These are phyloP conservation scores for Malurus cyaneus DNA, from an alignment of 2,113 vertebrate genomes.

Conservation along the genomic window DNA sequence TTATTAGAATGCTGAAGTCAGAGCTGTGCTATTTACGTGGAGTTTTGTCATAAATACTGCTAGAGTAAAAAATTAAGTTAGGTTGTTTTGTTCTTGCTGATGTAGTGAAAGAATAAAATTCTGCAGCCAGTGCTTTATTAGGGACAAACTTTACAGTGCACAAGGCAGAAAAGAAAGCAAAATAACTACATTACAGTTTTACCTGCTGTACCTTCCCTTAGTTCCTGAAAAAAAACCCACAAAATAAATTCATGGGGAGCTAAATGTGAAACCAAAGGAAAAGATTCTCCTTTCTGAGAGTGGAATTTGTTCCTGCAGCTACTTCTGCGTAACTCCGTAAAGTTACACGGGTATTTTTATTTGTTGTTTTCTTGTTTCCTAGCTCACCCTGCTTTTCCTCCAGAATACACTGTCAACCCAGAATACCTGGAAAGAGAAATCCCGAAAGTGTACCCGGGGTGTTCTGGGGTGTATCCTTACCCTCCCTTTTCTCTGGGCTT, in stretches of 20 bases:
- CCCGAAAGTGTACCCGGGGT: conserved; percentile 60
- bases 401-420: conserved; percentile 31
- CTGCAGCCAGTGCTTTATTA: not conserved
- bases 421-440: conserved; percentile 72
- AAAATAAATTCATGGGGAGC: not conserved
- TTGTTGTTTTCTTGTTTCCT: not conserved
- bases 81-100: not conserved
- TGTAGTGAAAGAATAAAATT: not conserved
- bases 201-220: not conserved
- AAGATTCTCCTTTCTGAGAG: not conserved
- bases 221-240: not conserved
- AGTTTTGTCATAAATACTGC: not conserved
- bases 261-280: not conserved
- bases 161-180: not conserved
- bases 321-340: not conserved
- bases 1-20: not conserved
- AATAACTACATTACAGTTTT: not conserved
- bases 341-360: not conserved
- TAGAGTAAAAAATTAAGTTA: not conserved
- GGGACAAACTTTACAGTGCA: not conserved
- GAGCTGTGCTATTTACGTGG: not conserved
- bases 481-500: conserved; percentile 64
- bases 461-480: conserved; percentile 64
- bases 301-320: not conserved
- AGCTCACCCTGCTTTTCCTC: conserved; percentile 45